Evolutionary conservation across 2,797 vertebrate species (phyloP).

Genomic region (Mus spretus): DNA sequence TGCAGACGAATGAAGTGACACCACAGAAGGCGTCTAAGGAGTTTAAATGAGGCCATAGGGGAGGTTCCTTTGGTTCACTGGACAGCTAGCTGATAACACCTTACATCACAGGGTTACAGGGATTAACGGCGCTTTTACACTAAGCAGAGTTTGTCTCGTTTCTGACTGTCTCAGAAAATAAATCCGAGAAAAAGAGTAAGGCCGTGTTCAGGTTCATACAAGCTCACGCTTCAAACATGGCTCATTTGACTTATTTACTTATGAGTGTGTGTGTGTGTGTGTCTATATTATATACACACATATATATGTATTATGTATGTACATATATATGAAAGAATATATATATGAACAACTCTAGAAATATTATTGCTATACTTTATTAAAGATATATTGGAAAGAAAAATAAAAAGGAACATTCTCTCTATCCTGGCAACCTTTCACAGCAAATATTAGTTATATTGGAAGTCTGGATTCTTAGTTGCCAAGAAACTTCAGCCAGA

Average conservation of each 20-base stretch:
- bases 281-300: neutral
- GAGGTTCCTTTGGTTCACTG: neutral
- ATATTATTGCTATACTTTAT: neutral
- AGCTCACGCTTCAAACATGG: neutral
- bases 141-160: neutral
- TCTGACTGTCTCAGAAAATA: neutral
- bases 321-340: neutral
- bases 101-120: neutral
- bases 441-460: neutral
- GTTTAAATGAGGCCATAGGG: neutral
- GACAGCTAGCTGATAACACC: neutral
- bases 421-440: neutral
- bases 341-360: neutral
- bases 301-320: too few species aligned
- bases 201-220: neutral
- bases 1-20: neutral
- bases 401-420: neutral
- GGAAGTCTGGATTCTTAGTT: neutral
- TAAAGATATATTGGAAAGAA: neutral
- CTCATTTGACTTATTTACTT: neutral
- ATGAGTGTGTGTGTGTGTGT: too few species aligned
- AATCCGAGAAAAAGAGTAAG: neutral
- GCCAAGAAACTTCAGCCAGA: neutral
- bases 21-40: neutral
- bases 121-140: neutral